Evolutionary conservation across 2,797 vertebrate genomes (phyloP).

Genomic region (Xenentodon cancila): DNA sequence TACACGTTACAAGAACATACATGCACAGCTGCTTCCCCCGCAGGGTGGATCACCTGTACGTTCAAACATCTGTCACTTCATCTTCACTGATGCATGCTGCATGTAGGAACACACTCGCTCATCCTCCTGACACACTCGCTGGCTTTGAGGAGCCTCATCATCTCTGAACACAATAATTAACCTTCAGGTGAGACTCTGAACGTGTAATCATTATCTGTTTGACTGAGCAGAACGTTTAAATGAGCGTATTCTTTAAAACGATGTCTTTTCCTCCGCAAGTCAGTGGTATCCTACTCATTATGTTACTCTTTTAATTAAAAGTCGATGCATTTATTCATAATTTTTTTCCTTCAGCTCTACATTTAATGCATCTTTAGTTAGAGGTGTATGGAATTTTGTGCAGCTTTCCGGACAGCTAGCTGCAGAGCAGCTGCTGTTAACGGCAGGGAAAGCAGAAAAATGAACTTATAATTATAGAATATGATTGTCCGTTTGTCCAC

Average conservation of each 20-base stretch:
- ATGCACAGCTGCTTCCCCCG: slow-evolving; percentile 39
- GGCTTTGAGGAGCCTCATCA: slow-evolving; percentile 45
- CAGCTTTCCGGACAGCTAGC: neutral
- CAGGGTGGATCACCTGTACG: slow-evolving; percentile 6
- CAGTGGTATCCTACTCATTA: neutral
- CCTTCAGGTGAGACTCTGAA: slow-evolving; percentile 43
- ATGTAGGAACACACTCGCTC: slow-evolving; percentile 1
- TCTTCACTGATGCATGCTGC: neutral
- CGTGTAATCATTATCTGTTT: slow-evolving; percentile 30
- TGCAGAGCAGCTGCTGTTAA: neutral
- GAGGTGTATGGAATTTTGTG: no score
- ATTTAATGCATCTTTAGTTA: no score
- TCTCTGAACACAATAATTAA: slow-evolving; percentile 49
- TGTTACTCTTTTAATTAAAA: neutral
- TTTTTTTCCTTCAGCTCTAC: neutral
- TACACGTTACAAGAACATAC: slow-evolving; percentile 18
- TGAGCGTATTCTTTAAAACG: neutral
- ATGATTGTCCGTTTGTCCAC: no score
- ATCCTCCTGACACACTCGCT: slow-evolving; percentile 15
- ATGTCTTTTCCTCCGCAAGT: neutral
- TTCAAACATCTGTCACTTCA: neutral
- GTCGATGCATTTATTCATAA: slow-evolving; percentile 1
- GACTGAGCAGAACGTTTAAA: slow-evolving; percentile 40
- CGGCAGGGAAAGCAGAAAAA: neutral
- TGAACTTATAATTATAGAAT: neutral